phyloP scores from a whole-genome alignment of 2,113 vertebrate species.

The Phycodurus eques region DNA sequence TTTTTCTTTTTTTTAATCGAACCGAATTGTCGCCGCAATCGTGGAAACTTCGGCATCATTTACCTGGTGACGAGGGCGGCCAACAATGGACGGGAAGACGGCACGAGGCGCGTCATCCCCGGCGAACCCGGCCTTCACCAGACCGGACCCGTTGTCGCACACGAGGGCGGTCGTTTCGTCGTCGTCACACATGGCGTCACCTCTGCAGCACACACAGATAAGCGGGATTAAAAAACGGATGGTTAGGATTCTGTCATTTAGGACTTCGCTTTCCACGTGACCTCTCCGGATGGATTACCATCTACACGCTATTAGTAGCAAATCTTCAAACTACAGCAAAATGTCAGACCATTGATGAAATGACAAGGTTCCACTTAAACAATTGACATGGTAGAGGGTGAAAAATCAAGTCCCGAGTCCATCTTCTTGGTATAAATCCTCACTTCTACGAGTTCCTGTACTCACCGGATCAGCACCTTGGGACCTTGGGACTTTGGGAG shows the following conservation, averaged over 20 bases:
- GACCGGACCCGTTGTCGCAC: constrained; percentile 70
- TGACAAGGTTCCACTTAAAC: constrained; percentile 14
- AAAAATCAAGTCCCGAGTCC: constrained; percentile 13
- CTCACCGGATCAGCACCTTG: constrained; percentile 73
- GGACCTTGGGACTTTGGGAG: constrained; percentile 42
- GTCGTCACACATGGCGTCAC: constrained; percentile 68
- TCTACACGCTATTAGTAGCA: background rate
- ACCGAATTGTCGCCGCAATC: background rate
- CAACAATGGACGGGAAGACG: constrained; percentile 73
- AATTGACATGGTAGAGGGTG: constrained; percentile 10
- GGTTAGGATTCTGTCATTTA: constrained; percentile 12
- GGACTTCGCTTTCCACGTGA: too few species aligned
- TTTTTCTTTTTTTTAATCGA: background rate
- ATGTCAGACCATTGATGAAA: background rate
- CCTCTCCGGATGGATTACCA: background rate
- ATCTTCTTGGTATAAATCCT: constrained; percentile 32
- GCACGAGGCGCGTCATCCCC: constrained; percentile 73
- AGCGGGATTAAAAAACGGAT: background rate
- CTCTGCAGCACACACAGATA: constrained; percentile 41
- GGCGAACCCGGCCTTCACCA: constrained; percentile 72
- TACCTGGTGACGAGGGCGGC: constrained; percentile 74
- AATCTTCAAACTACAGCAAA: background rate
- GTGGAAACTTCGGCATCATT: background rate
- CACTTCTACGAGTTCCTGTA: constrained; percentile 19
- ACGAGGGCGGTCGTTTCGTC: constrained; percentile 67